These are phyloP conservation scores for Sipha flava DNA, from an alignment of 1,140 invertebrate species.

Conservation along the genomic window DNA sequence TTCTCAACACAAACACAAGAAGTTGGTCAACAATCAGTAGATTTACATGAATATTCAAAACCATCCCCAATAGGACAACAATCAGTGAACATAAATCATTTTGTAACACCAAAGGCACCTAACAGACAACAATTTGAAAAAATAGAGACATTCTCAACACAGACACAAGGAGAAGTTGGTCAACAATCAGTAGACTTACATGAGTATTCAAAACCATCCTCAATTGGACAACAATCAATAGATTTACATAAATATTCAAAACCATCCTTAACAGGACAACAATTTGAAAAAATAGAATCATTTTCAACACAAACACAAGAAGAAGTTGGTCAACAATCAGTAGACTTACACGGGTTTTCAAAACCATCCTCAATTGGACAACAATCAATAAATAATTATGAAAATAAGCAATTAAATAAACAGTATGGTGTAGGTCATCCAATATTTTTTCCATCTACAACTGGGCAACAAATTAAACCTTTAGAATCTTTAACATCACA, in stretches of 20 bases:
- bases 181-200: neutral
- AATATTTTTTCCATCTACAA: neutral
- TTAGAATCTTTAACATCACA: neutral
- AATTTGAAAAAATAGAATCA: neutral
- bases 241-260: neutral
- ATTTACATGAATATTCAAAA: neutral
- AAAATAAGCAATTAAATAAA: neutral
- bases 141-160: neutral
- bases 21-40: neutral
- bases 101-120: neutral
- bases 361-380: neutral
- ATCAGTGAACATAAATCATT: neutral
- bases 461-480: neutral
- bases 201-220: neutral
- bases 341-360: neutral
- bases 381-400: neutral
- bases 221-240: neutral
- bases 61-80: neutral
- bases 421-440: neutral
- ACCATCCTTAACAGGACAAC: neutral
- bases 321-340: neutral
- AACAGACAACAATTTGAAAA: neutral
- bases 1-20: neutral
- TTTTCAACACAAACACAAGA: neutral
- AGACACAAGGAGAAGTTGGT: neutral